Conservation (phyloP, 2,888 invertebrate species). For the Lasioglossum lativentre region DNA sequence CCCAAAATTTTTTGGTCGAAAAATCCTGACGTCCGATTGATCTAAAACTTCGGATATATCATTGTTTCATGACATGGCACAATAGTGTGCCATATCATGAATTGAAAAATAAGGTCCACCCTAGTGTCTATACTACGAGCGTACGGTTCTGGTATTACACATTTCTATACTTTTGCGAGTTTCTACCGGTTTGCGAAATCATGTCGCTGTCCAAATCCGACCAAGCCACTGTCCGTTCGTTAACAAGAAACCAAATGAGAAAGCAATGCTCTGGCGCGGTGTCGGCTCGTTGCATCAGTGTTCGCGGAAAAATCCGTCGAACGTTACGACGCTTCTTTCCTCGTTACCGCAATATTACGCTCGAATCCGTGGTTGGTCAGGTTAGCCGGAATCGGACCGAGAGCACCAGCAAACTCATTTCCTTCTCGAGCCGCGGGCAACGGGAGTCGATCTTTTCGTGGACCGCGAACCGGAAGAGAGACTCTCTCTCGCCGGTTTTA, state of each 20-base stretch:
- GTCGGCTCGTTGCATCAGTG: neutral
- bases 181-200: neutral
- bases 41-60: too few relatives aligned
- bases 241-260: neutral
- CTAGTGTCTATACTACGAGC: too few relatives aligned
- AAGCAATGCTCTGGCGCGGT: neutral
- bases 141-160: too few relatives aligned
- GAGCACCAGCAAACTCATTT: slow-evolving; percentile 11
- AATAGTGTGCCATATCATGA: too few relatives aligned
- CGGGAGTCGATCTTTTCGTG: neutral
- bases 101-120: too few relatives aligned
- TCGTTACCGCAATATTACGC: neutral
- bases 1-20: too few relatives aligned
- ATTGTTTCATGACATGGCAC: too few relatives aligned
- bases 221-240: neutral
- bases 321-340: neutral
- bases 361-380: neutral
- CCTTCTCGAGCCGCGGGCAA: neutral
- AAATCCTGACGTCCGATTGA: too few relatives aligned
- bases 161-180: neutral
- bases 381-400: slow-evolving; percentile 6
- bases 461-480: slow-evolving; percentile 46
- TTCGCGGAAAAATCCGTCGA: neutral
- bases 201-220: neutral
- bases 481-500: slow-evolving; percentile 10